Evolutionary conservation across 2,113 vertebrate species (phyloP).

Genomic region (Albula goreensis): DNA sequence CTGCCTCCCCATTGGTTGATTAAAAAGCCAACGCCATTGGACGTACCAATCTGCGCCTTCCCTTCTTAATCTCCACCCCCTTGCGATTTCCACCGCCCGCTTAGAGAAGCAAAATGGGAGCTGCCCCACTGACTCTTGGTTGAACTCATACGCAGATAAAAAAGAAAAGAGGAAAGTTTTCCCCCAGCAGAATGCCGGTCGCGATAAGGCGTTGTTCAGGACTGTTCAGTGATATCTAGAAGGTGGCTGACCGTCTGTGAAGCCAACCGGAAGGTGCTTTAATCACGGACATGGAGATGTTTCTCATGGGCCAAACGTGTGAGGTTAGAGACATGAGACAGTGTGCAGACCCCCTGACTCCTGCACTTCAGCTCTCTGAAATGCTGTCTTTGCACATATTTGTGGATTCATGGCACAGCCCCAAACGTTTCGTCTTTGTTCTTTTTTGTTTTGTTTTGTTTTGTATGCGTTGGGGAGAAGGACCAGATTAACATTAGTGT

Average conservation of each 20-base stretch:
- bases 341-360: not conserved
- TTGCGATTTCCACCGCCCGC: constrained; percentile 32
- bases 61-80: constrained; percentile 37
- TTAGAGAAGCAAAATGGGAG: constrained; percentile 51
- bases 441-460: constrained; percentile 3
- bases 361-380: not conserved
- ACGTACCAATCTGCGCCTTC: constrained; percentile 31
- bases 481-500: not conserved
- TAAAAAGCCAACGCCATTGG: constrained; percentile 14
- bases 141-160: constrained; percentile 68
- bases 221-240: not conserved
- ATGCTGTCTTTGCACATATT: not conserved
- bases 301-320: constrained; percentile 10
- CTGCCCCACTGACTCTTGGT: constrained; percentile 66
- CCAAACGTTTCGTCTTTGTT: not conserved
- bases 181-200: constrained; percentile 27
- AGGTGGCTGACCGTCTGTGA: constrained; percentile 14
- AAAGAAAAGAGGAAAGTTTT: constrained; percentile 50
- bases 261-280: constrained; percentile 11
- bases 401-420: not conserved
- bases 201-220: constrained; percentile 24
- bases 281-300: constrained; percentile 24
- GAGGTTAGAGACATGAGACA: constrained; percentile 14
- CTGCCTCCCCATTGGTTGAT: constrained; percentile 14
- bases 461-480: not conserved